Evolutionary conservation across 2,888 invertebrate species (phyloP), one percentile per base, ranked within the genome.

Genomic region (Harpagoxenus sublaevis): DNA sequence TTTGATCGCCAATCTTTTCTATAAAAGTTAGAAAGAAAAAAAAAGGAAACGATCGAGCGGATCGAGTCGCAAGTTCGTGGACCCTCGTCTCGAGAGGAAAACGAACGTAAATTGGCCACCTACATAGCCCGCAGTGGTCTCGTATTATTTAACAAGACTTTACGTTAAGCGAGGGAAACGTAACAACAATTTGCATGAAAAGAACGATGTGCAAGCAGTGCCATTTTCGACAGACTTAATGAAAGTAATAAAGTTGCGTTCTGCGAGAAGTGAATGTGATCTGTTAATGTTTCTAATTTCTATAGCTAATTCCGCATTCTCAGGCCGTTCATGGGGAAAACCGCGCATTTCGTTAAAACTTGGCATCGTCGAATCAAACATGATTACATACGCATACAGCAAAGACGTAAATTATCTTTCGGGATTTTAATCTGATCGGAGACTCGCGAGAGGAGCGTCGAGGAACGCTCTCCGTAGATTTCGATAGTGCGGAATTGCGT

Each of bases 201-300:
- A 66, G 65, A 84, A 85, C 73, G 73, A 86, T 85, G 83, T 87
- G 81, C 82, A 83, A 86, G 84, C 84, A 84, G 88, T 90, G 88
- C 83, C 88, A 90, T 91, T 91, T 85, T 77, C 70, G 86, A 83
- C 84, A 87, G 85, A 71, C 84, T 87, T 83, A 85, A 85, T 89
- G 91, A 90, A 90, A 88, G 87, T 91, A 91, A 87, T 88, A 87
- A 88, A 88, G 77, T 89, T 88, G 86, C 84, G 84, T 90, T 89
- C 81, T 79, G 81, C 83, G 84, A 86, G 75, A 82, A 83, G 65
- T 68, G 84, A 87, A 86, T 84, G 79, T 86, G 86, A 89, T 84
- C 86, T 84, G 87, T 88, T 85, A 73, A 89, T 84, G 81, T 87
- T 84, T 89, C 81, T 83, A 82, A 88, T 87, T 92, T 92, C 75